Evolutionary conservation across 2,888 invertebrate genomes (phyloP), one percentile per base, ranked within the genome.

Genomic region (Ectemnius continuus): DNA sequence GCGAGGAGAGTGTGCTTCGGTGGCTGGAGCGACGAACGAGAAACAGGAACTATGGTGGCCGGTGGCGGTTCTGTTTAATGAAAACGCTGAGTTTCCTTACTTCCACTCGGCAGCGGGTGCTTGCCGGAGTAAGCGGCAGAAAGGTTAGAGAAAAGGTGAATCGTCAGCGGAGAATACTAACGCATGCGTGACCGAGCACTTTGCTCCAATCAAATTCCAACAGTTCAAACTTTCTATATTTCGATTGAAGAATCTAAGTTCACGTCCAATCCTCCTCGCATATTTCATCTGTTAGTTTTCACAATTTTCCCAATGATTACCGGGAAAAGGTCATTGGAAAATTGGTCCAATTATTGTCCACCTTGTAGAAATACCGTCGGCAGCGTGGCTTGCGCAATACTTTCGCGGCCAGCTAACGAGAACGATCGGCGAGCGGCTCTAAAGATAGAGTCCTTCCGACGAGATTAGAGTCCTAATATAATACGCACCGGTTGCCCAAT

Each of bases 1-100:
- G 76, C 47, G 64, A 80, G 76, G 18, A 70, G 64, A 70, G 60
- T 20, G 71, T 60, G 52, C 67, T 23, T 2, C 23, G 23, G 70
- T 68, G 60, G 65, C 52, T 67, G 57, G 20, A 60, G 63, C 45
- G 61, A 61, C 62, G 58, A 67, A 52, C 67, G 60, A 61, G 66
- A 23, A n/a, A 46, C 46, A 28, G 18, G 59, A 45, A 16, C 46
- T 13, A 23, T 57, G 61, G 52, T 45, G 46, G 52, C 46, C 57
- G 46, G 16, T 61, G 67, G 57, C 52, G 59, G 45, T 52, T 47
- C 46, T 47, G 46, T 75, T 76, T 68, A 59, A 68, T 68, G 46
- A 67, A 71, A 69, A 71, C 61, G 59, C 48, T 56, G 52, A 61
- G 48, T 52, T 36, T 66, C n/a, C 23, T 56, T 36, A 61, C 61